These are phyloP conservation scores for Sebastes hubbsi DNA, from an alignment of 2,797 vertebrate species.

Conservation along the genomic window DNA sequence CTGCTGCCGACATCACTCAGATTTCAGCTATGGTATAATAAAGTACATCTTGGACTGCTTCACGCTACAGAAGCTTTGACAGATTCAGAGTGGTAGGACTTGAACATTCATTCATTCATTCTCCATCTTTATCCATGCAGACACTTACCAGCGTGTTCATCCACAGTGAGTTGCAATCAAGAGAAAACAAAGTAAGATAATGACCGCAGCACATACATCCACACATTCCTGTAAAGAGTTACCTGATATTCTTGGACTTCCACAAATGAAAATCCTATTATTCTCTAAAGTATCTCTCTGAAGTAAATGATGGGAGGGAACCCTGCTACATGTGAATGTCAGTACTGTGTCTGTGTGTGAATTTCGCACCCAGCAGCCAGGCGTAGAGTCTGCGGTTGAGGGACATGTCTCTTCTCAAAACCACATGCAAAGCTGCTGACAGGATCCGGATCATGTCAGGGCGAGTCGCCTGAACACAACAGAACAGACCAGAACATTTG, in stretches of 20 bases:
- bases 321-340: slow-evolving; percentile 4
- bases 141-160: slow-evolving; percentile 89
- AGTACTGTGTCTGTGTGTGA: slow-evolving; percentile 35
- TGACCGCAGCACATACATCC: slow-evolving; percentile 6
- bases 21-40: neutral
- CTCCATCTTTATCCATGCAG: slow-evolving; percentile 46
- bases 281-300: neutral
- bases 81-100: neutral
- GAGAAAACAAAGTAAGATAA: slow-evolving; percentile 71
- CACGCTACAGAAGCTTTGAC: too few relatives aligned
- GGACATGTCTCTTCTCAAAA: slow-evolving; percentile 98
- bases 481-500: slow-evolving; percentile 27
- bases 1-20: neutral
- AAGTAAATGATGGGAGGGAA: neutral
- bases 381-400: slow-evolving; percentile 98
- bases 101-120: neutral
- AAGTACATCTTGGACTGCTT: neutral
- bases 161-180: slow-evolving; percentile 86
- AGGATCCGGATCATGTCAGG: slow-evolving; percentile 98
- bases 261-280: neutral
- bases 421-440: slow-evolving; percentile 96
- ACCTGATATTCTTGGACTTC: neutral
- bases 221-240: neutral
- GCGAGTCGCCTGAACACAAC: slow-evolving; percentile 88
- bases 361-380: slow-evolving; percentile 93